Percentiles rank a stretch among this genome's conserved stretches.
Evolutionary conservation across 2,797 vertebrate species (phyloP).

Genomic region (Coilia nasus): DNA sequence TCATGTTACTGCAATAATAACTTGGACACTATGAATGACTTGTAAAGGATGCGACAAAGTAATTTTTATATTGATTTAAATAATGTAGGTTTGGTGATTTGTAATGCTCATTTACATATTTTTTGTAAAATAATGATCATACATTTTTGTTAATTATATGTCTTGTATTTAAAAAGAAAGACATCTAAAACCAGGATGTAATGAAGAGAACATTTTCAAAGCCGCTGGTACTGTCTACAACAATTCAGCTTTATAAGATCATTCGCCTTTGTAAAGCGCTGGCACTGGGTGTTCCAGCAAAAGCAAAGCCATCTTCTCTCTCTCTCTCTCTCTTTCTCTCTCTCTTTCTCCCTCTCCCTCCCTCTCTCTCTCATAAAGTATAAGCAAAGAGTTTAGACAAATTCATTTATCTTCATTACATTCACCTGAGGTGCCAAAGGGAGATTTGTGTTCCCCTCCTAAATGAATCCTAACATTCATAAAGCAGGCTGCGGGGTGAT

Average conservation of each 20-base stretch:
- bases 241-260: neutral
- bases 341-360: slow-evolving; percentile 26
- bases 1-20: neutral
- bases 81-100: neutral
- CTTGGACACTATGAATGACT: neutral
- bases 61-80: neutral
- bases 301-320: slow-evolving; percentile 35
- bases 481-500: neutral
- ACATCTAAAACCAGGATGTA: neutral
- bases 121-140: neutral
- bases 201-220: neutral
- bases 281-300: neutral
- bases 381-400: slow-evolving; percentile 4
- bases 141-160: neutral
- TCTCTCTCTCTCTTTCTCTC: slow-evolving; percentile 49
- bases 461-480: slow-evolving; percentile 13
- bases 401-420: slow-evolving; percentile 64
- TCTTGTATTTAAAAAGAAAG: neutral
- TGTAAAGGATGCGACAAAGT: neutral
- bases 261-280: neutral
- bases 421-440: slow-evolving; percentile 20
- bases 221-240: neutral
- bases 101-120: neutral
- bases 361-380: slow-evolving; percentile 61
- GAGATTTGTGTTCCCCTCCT: slow-evolving; percentile 26